Conservation (phyloP, 2,797 vertebrate genomes). For the Anabacerthia variegaticeps region DNA sequence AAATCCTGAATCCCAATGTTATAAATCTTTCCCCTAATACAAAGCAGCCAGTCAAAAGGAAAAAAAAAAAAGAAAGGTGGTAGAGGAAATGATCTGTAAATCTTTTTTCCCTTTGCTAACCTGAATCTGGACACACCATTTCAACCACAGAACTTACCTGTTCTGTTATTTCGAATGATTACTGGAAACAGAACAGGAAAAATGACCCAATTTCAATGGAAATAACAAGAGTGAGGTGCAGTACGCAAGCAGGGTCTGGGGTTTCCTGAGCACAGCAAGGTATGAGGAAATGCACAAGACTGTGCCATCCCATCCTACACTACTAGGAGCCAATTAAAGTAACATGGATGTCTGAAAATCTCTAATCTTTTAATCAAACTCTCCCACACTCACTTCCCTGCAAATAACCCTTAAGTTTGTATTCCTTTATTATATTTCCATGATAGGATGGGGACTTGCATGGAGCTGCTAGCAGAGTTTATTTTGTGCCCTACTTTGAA, state of each 20-base stretch:
- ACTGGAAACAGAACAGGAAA: slow-evolving; percentile 57
- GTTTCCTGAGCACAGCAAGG: slow-evolving; percentile 60
- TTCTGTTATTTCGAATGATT: slow-evolving; percentile 57
- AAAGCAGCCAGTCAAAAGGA: neutral
- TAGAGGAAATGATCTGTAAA: neutral
- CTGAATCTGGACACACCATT: slow-evolving; percentile 7
- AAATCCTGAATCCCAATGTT: neutral
- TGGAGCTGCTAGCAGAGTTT: neutral
- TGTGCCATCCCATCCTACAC: slow-evolving; percentile 18
- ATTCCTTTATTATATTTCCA: neutral
- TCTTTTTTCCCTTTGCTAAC: neutral
- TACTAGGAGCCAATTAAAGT: neutral
- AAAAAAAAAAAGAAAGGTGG: no score
- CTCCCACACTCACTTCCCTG: neutral
- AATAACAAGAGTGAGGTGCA: slow-evolving; percentile 24
- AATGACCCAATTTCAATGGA: slow-evolving; percentile 56
- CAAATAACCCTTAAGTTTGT: neutral
- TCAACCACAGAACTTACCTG: slow-evolving; percentile 34
- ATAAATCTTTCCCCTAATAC: neutral
- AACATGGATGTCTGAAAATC: slow-evolving; percentile 2
- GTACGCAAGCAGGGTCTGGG: slow-evolving; percentile 37
- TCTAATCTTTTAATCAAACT: slow-evolving; percentile 4
- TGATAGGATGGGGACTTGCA: neutral
- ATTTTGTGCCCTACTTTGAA: neutral
- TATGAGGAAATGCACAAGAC: slow-evolving; percentile 29